phyloP scores from a whole-genome alignment of 2,113 vertebrate genomes.

The Aspidoscelis tigris region DNA sequence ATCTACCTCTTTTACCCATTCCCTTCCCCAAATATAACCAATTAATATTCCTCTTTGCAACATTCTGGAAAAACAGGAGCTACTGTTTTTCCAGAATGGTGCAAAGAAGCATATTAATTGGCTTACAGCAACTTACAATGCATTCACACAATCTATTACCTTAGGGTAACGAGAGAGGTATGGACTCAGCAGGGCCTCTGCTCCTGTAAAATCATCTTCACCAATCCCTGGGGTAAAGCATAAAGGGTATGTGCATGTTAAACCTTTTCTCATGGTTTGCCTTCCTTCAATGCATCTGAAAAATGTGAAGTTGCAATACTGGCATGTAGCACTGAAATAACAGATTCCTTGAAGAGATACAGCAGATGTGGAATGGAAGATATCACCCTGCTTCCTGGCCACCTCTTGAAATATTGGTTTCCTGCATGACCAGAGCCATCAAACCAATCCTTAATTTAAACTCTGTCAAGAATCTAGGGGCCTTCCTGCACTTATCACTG shows the following conservation, averaged over 20 bases:
- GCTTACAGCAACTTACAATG: background rate
- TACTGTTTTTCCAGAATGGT: background rate
- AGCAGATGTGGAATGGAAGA: too few relatives aligned
- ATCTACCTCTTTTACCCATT: background rate
- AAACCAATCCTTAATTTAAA: background rate
- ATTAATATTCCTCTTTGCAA: background rate
- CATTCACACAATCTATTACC: conserved; percentile 62
- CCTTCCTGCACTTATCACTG: too few relatives aligned
- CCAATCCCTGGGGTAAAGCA: conserved; percentile 80
- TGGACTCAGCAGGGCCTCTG: conserved; percentile 85
- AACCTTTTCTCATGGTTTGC: background rate
- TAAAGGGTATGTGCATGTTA: background rate
- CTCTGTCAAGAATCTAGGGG: background rate
- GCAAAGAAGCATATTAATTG: background rate
- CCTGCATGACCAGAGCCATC: background rate
- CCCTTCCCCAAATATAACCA: background rate
- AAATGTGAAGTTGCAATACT: background rate
- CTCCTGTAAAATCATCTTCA: conserved; percentile 87
- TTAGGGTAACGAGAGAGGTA: conserved; percentile 89
- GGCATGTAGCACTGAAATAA: too few relatives aligned
- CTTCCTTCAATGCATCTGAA: too few relatives aligned
- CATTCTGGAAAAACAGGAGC: background rate
- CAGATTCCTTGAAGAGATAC: too few relatives aligned
- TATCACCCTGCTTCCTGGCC: too few relatives aligned
- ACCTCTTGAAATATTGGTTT: background rate